Evolutionary conservation across 1,140 invertebrate genomes (phyloP).

Genomic region (Drosophila mayri): DNA sequence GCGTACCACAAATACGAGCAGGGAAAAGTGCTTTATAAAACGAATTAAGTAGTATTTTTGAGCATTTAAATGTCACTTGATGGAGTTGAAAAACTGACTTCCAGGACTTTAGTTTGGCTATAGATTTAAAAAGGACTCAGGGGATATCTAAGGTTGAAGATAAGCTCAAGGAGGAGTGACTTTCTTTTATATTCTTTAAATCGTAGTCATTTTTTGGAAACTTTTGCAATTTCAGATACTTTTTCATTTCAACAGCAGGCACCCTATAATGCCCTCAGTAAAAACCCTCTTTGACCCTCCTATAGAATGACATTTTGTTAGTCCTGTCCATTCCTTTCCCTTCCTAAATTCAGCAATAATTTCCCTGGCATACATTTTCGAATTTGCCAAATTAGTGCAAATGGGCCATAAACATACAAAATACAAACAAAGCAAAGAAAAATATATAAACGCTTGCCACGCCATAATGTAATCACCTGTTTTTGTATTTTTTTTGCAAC

Average conservation of each 20-base stretch:
- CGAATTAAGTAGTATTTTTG: neutral
- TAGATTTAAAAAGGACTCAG: neutral
- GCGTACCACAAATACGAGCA: slow-evolving; percentile 50
- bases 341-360: slow-evolving; percentile 7
- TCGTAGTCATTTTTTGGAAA: neutral
- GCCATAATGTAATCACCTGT: slow-evolving; percentile 28
- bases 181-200: neutral
- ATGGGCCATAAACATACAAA: slow-evolving; percentile 22
- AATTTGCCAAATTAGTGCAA: slow-evolving; percentile 26
- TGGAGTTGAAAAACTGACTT: neutral
- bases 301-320: neutral
- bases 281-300: too few relatives aligned
- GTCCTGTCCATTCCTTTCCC: neutral
- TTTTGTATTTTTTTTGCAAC: neutral
- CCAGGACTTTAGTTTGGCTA: fast-evolving
- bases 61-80: slow-evolving; percentile 6
- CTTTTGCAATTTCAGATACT: too few relatives aligned
- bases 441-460: slow-evolving; percentile 15
- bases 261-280: too few relatives aligned
- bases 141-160: neutral
- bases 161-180: neutral
- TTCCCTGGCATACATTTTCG: slow-evolving; percentile 17
- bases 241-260: too few relatives aligned
- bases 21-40: neutral
- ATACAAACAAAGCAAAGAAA: neutral